Base-by-base conservation (phyloP, 2,113 vertebrate genomes). In the Cricetomys ansorgei region DNA sequence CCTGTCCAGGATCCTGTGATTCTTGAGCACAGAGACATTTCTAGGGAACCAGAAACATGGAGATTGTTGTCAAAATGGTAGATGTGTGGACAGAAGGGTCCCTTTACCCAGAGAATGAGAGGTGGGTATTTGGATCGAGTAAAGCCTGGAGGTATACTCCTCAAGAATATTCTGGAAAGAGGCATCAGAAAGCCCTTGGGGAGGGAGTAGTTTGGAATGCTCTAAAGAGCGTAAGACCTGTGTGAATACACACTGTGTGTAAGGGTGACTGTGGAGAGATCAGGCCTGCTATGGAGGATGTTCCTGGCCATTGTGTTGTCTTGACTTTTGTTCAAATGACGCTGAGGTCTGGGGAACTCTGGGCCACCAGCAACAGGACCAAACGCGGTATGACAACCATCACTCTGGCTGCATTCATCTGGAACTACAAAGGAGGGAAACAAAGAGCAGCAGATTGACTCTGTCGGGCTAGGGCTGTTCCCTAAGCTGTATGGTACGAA, bases 391-490 rank as follows among this genome's bases (percentile, higher is more conserved):
- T 16, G 50, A 1, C 57, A 53, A 67, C 48, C 3, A 1, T 13
- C 2, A 0, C 17, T 27, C 43, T 57, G 53, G 43, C 53, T 31
- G 40, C 0, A 4, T 25, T 69, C 31, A 27, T 57, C 9, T 0
- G 11, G 7, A 2, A 2, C 10, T 7, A 16, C 1, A 0, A 65
- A 31, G 70, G 27, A 29, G 11, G 23, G 50, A 45, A n/a, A n/a
- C 50, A 29, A 43, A 53, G 72, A 9, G 15, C 16, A 16, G 19
- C 64, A 16, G 3, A 15, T 8, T 8, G 17, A 67, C 6, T 3
- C 45, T 8, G 0, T 0, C 0, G 29, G 55, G 27, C 37, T 31
- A 3, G 25, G 25, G 5, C 72, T 0, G 7, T 37, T 45, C 40
- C 27, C 37, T n/a, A n/a, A n/a, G n/a, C n/a, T n/a, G n/a, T n/a